Conservation (phyloP, 1,140 invertebrate genomes). For the Vollenhovia emeryi region DNA sequence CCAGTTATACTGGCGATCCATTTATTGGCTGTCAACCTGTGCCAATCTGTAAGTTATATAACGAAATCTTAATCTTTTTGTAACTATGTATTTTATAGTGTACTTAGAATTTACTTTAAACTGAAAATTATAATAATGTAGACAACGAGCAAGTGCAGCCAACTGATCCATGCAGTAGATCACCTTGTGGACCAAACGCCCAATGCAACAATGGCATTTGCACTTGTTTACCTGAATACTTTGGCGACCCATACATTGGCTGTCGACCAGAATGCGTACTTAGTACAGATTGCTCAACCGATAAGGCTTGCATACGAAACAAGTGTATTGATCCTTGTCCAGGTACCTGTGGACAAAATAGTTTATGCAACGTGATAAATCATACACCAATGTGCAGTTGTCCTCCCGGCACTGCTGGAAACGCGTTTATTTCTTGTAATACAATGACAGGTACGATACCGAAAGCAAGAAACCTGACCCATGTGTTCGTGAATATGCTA, state of each 20-base stretch:
- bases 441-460: conserved; percentile 81
- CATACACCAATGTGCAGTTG: conserved; percentile 90
- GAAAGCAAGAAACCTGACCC: conserved; percentile 80
- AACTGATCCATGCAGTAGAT: conserved; percentile 79
- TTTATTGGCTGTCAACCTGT: conserved; percentile 85
- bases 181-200: conserved; percentile 86
- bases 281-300: conserved; percentile 88
- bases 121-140: neutral
- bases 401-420: conserved; percentile 88
- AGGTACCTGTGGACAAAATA: conserved; percentile 89
- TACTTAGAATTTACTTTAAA: conserved; percentile 13
- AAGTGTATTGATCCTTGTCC: conserved; percentile 87
- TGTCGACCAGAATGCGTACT: conserved; percentile 91
- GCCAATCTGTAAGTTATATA: conserved; percentile 71
- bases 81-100: neutral
- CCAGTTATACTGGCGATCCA: conserved; percentile 86
- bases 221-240: conserved; percentile 83
- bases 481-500: neutral
- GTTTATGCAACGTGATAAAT: conserved; percentile 90
- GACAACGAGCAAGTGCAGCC: neutral
- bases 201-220: conserved; percentile 85
- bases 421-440: conserved; percentile 88
- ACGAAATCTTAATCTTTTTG: neutral
- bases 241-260: conserved; percentile 81
- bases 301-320: conserved; percentile 88